Evolutionary conservation across 1,140 invertebrate genomes (phyloP).

Genomic region (Tyrophagus putrescentiae): DNA sequence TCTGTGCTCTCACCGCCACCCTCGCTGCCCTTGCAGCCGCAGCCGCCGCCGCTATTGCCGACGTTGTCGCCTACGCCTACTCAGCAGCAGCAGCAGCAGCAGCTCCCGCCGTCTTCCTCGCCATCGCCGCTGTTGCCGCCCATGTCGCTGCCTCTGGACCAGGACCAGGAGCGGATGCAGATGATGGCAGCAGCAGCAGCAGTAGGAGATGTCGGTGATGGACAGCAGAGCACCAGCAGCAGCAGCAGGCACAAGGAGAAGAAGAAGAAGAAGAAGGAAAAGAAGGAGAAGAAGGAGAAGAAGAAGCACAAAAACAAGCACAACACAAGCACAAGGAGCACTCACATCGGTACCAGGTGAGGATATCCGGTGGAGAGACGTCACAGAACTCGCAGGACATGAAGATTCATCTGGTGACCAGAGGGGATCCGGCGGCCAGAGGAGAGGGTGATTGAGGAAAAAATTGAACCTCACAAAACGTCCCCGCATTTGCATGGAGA

Average conservation of each 20-base stretch:
- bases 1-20: neutral
- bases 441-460: too few relatives aligned
- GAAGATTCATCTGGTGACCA: too few relatives aligned
- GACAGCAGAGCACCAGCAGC: constrained; percentile 19
- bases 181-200: too few relatives aligned
- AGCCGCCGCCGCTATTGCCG: neutral
- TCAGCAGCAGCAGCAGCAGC: neutral
- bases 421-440: too few relatives aligned
- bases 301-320: constrained; percentile 34
- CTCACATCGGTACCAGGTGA: too few relatives aligned
- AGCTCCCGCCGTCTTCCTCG: neutral
- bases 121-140: neutral
- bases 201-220: constrained; percentile 18
- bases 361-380: too few relatives aligned
- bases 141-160: neutral
- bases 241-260: constrained; percentile 34
- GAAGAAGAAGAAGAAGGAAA: constrained; percentile 44
- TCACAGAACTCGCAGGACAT: too few relatives aligned
- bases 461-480: too few relatives aligned
- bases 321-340: too few relatives aligned
- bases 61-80: neutral
- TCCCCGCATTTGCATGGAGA: too few relatives aligned
- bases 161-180: too few relatives aligned
- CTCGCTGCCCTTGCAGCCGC: neutral
- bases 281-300: constrained; percentile 36